Base-by-base conservation (phyloP, 64 coral and sea anemone species). In the Montipora foliosa region DNA sequence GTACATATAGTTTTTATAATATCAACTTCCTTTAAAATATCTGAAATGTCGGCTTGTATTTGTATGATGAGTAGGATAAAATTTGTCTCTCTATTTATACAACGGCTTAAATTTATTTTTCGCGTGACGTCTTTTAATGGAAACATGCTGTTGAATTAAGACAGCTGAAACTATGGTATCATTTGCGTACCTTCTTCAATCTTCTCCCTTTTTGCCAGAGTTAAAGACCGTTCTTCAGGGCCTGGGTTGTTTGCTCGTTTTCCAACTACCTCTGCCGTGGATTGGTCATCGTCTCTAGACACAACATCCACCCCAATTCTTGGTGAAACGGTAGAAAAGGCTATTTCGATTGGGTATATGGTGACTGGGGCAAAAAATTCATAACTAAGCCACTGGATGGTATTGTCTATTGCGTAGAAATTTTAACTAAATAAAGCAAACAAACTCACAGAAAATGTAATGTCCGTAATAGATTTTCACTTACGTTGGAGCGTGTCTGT, bases 311-410 rank as follows among this genome's bases (percentile, higher is more conserved):
- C 79, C 48, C 50, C 24, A 55, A 81, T 81, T 81, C 45, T 49
- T 22, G 79, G 79, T 81, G 79, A 81, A 44, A 52, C 52, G 57
- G 79, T 81, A 53, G 46, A 81, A 59, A 81, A 51, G 79, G 45
- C 79, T 47, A 81, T 29, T 81, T 81, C 4, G 47, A 81, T 81
- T 29, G 79, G 6, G 48, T 81, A 81, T 55, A 81, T 50, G 79
- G 48, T 81, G 48, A 81, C 79, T 81, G 79, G 48, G 12, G 48
- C 46, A 55, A 55, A 81, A 53, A 47, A 81, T 8, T 19, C 79
- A 50, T n/a, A 68, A n/a, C 19, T 68, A n/a, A 17, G 19, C 66
- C 6, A 68, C 66, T 68, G 5, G 66, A 17, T 15, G 6, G 13
- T 68, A 15, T 68, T 68, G 2, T 4, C 5, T 17, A 68, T 55